Percentiles rank a stretch among this genome's conserved stretches.
phyloP scores from a whole-genome alignment of 2,113 vertebrate species.

The Aleadryas rufinucha region DNA sequence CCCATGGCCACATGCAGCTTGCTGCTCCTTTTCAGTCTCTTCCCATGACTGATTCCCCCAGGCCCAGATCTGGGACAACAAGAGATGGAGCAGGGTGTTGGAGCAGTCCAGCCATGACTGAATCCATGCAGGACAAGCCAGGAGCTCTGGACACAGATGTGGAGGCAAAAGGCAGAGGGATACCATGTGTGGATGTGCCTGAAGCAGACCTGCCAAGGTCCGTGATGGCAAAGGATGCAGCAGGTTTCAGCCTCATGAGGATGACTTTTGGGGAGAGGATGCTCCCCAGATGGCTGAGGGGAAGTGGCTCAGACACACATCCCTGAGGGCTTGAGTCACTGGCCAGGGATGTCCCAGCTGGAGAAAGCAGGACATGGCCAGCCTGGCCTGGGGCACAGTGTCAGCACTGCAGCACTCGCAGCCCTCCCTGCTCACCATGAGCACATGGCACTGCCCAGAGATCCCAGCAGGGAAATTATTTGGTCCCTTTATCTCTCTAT shows the following conservation, averaged over 20 bases:
- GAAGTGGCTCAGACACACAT: slow-evolving; percentile 63
- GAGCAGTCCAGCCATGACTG: not conserved
- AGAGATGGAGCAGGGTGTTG: not conserved
- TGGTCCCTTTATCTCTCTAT: not conserved
- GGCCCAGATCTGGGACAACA: not conserved
- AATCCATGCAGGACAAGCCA: not conserved
- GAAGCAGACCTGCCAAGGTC: not conserved
- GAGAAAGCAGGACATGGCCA: slow-evolving; percentile 14
- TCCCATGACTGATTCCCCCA: accelerated
- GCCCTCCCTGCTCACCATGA: not conserved
- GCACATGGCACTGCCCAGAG: not conserved
- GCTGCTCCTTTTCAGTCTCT: not conserved
- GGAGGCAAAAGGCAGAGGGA: not conserved
- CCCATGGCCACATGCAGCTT: not conserved
- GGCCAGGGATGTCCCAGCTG: not conserved
- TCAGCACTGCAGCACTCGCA: not conserved
- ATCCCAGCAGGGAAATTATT: not conserved
- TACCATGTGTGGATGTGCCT: not conserved
- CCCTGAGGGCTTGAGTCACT: slow-evolving; percentile 54
- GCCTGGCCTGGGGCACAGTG: not conserved
- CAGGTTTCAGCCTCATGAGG: not conserved
- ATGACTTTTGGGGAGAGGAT: slow-evolving; percentile 19
- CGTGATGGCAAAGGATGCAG: not conserved
- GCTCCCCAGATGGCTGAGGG: slow-evolving; percentile 59
- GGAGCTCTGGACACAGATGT: not conserved